Percentiles rank a stretch among this genome's conserved stretches.
phyloP scores from a whole-genome alignment of 2,888 invertebrate species.

The Heteropelma amictum region DNA sequence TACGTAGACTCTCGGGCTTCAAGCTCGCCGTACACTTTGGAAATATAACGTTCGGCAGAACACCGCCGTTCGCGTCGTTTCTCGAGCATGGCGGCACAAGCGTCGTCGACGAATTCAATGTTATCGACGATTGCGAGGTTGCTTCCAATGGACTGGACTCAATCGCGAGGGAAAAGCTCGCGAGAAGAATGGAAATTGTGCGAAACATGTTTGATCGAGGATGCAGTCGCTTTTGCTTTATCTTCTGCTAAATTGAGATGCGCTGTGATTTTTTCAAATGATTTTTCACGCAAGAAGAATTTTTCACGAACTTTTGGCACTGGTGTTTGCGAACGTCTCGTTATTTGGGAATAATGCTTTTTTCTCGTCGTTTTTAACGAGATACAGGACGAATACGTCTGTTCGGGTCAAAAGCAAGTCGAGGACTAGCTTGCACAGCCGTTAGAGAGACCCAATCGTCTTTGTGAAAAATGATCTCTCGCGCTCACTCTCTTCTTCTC shows the following conservation, averaged over 20 bases:
- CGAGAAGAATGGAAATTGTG: neutral
- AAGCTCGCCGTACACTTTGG: constrained; percentile 54
- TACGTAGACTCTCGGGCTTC: constrained; percentile 48
- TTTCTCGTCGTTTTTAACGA: neutral
- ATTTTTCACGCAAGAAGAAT: neutral
- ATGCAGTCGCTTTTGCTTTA: neutral
- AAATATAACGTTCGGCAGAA: constrained; percentile 57
- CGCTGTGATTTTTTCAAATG: neutral
- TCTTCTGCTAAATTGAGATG: neutral
- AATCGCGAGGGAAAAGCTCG: neutral
- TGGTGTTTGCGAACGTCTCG: neutral
- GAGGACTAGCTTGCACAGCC: constrained; percentile 43
- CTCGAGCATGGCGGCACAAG: constrained; percentile 44
- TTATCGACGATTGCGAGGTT: constrained; percentile 9
- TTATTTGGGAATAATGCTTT: neutral
- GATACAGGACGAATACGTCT: constrained; percentile 34
- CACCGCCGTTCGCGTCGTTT: constrained; percentile 21
- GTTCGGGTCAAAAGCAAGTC: constrained; percentile 39
- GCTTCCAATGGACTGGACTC: neutral
- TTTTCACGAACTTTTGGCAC: neutral
- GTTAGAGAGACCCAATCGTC: constrained; percentile 30
- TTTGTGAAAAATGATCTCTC: constrained; percentile 45
- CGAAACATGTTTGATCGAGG: neutral
- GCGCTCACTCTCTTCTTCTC: constrained; percentile 27
- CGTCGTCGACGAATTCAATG: constrained; percentile 8